Percentiles rank a stretch among this genome's conserved stretches.
phyloP scores from a whole-genome alignment of 2,888 invertebrate species.

The Papilio protenor region DNA sequence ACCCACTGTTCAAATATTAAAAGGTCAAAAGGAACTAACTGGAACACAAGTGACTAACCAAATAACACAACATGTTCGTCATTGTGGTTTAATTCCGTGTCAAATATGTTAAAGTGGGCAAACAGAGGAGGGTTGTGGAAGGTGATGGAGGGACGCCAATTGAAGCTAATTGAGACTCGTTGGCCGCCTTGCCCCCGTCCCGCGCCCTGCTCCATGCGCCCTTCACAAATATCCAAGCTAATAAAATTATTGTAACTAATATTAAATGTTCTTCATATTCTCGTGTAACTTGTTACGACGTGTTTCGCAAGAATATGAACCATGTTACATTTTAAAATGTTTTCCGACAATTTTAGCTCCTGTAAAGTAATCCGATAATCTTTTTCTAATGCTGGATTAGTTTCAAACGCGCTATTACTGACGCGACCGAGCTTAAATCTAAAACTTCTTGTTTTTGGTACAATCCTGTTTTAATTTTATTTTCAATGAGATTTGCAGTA shows the following conservation, averaged over 20 bases:
- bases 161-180: slow-evolving; percentile 77
- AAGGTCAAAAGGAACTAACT: slow-evolving; percentile 33
- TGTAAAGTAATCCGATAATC: slow-evolving; percentile 6
- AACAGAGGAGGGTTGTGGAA: slow-evolving; percentile 72
- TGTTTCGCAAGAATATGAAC: not conserved
- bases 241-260: slow-evolving; percentile 34
- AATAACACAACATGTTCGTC: slow-evolving; percentile 37
- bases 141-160: slow-evolving; percentile 75
- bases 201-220: not conserved
- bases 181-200: slow-evolving; percentile 53
- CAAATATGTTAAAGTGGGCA: slow-evolving; percentile 54
- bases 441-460: not conserved
- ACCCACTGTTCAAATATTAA: slow-evolving; percentile 2
- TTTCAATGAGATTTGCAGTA: not conserved
- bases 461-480: not conserved
- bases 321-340: not conserved
- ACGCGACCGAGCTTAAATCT: not conserved
- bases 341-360: not conserved
- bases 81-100: slow-evolving; percentile 45
- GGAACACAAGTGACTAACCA: slow-evolving; percentile 39
- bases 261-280: not conserved
- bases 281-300: not conserved
- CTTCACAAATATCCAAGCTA: slow-evolving; percentile 21
- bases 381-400: not conserved
- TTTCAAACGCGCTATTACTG: not conserved